phyloP scores from a whole-genome alignment of 2,888 invertebrate genomes.

The Tenthredo livida region DNA sequence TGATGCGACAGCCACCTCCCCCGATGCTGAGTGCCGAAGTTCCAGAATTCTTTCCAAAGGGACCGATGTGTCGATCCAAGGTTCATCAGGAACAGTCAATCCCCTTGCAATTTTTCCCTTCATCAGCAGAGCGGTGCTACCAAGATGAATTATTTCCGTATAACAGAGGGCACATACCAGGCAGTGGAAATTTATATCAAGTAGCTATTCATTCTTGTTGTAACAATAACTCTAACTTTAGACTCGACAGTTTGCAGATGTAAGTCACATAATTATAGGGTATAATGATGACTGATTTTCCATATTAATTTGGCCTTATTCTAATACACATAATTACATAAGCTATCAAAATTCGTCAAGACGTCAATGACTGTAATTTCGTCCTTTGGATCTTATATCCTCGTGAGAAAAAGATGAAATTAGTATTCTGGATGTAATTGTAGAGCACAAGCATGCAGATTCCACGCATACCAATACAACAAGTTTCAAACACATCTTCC shows the following conservation, averaged over 20 bases:
- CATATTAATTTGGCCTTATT: not conserved
- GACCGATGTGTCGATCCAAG: conserved; percentile 54
- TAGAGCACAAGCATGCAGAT: conserved; percentile 69
- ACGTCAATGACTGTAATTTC: not conserved
- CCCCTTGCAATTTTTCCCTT: conserved; percentile 67
- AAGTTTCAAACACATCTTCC: conserved; percentile 34
- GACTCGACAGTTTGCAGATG: not conserved
- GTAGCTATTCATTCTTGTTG: conserved; percentile 62
- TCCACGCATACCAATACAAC: conserved; percentile 65
- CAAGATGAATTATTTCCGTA: conserved; percentile 71
- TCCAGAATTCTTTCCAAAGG: conserved; percentile 75
- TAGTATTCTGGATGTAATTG: conserved; percentile 43
- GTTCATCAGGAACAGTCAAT: conserved; percentile 51
- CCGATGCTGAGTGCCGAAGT: conserved; percentile 68
- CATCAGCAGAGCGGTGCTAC: conserved; percentile 68
- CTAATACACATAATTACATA: not conserved
- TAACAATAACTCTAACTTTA: conserved; percentile 10
- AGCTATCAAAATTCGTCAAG: not conserved
- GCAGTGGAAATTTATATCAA: conserved; percentile 65
- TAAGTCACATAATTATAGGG: not conserved
- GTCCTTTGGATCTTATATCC: not conserved
- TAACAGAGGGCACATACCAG: conserved; percentile 60
- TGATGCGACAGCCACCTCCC: conserved; percentile 35
- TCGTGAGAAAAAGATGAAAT: not conserved
- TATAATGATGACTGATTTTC: not conserved